Evolutionary conservation across 2,797 vertebrate species (phyloP), one percentile per base, ranked within the genome.

Genomic region (Jordanella pulchra): DNA sequence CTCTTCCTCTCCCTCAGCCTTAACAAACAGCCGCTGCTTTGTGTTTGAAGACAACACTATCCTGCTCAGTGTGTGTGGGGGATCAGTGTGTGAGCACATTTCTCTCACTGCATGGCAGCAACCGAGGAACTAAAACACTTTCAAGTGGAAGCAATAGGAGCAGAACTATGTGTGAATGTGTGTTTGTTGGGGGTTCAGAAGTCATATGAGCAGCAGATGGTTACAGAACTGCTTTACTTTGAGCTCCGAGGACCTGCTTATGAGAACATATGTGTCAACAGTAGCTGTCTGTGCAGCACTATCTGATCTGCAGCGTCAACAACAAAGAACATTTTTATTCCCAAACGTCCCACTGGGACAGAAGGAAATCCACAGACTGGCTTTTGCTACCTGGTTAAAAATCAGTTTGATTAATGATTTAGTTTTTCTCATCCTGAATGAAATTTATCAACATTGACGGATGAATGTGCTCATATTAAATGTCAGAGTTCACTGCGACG

Each of bases 121-220:
- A 67, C 74, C 67, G 48, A 21, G 18, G 54, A 76, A 68, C 27
- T 63, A 54, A 78, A 82, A 72, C 23, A 48, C 71, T 64, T 65
- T 45, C 30, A 58, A 30, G 61, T 67, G 53, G 68, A 54, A 45
- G 21, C 3, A 71, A 64, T 61, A 21, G 18, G 4, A 58, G 25
- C 21, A 23, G 0, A 51, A 51, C 18, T 9, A 23, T 64, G 60
- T 63, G 75, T 67, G 64, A 56, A 44, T 55, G 60, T 69, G 64
- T 39, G 73, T 30, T 65, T n/a, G 28, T 27, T 47, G 73, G 23
- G 58, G 58, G 58, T 11, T 35, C 32, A 61, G 23, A 39, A 61
- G 86, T 92, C 90, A 90, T 86, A 86, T 87, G 90, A 91, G 67
- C 85, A 75, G 80, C 90, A 89, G 86, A 89, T 78, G 86, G 88